phyloP scores from a whole-genome alignment of 2,888 invertebrate species.

The Digitonthophagus gazella region DNA sequence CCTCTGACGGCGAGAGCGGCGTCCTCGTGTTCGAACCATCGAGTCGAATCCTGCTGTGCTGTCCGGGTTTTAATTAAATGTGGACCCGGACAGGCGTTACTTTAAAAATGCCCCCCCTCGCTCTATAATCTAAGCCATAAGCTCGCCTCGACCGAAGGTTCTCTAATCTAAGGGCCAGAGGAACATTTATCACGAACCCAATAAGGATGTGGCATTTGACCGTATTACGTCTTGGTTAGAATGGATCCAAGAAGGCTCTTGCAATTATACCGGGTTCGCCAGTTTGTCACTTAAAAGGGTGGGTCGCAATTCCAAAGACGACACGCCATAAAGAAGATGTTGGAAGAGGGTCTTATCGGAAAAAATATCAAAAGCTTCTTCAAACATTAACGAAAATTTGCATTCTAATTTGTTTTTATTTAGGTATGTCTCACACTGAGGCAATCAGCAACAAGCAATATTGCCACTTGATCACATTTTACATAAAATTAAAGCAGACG shows the following conservation, averaged over 20 bases:
- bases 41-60: not conserved
- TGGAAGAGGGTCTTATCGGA: not conserved
- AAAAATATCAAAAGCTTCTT: not conserved
- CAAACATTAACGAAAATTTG: too few relatives aligned
- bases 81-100: not conserved
- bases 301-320: not conserved
- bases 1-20: not conserved
- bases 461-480: too few relatives aligned
- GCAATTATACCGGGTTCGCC: constrained; percentile 18
- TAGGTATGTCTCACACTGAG: too few relatives aligned
- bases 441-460: too few relatives aligned
- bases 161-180: constrained; percentile 22
- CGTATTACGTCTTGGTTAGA: constrained; percentile 24
- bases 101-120: not conserved
- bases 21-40: not conserved
- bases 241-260: constrained; percentile 14
- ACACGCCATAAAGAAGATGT: too few relatives aligned
- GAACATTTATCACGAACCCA: constrained; percentile 24
- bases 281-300: not conserved
- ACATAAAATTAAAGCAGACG: too few relatives aligned
- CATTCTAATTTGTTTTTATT: too few relatives aligned
- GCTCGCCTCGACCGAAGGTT: not conserved
- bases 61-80: not conserved
- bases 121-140: not conserved
- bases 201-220: constrained; percentile 23